Conservation (phyloP, 1,140 invertebrate genomes). For the Cyclina sinensis region DNA sequence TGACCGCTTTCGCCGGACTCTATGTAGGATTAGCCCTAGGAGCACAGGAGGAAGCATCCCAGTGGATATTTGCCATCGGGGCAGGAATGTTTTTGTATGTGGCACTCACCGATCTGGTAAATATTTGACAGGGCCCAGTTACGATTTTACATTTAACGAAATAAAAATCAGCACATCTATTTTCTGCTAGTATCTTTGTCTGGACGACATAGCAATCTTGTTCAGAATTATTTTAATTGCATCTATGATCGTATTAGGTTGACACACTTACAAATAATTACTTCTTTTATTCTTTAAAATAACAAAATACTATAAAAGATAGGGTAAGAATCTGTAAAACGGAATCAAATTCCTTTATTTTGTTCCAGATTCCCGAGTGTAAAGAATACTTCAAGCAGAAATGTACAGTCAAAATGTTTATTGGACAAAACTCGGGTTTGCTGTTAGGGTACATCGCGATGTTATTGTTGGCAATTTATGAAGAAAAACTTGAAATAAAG, state of each 20-base stretch:
- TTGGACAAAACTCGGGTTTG: conserved; percentile 62
- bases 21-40: conserved; percentile 88
- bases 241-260: no score
- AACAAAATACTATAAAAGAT: no score
- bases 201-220: not conserved
- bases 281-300: no score
- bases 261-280: no score
- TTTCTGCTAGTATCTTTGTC: not conserved
- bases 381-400: conserved; percentile 63
- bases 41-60: conserved; percentile 77
- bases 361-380: conserved; percentile 70
- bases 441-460: conserved; percentile 66
- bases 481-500: conserved; percentile 64
- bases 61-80: conserved; percentile 89
- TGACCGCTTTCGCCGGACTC: conserved; percentile 90
- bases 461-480: conserved; percentile 68
- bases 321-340: no score
- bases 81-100: conserved; percentile 91
- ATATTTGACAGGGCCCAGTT: no score
- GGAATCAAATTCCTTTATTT: no score
- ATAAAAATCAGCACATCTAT: not conserved
- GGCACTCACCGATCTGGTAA: conserved; percentile 89
- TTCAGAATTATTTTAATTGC: no score
- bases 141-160: no score
- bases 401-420: conserved; percentile 69